These are phyloP conservation scores for Podotricha telesiphe DNA, from an alignment of 2,888 invertebrate genomes.

Conservation along the genomic window DNA sequence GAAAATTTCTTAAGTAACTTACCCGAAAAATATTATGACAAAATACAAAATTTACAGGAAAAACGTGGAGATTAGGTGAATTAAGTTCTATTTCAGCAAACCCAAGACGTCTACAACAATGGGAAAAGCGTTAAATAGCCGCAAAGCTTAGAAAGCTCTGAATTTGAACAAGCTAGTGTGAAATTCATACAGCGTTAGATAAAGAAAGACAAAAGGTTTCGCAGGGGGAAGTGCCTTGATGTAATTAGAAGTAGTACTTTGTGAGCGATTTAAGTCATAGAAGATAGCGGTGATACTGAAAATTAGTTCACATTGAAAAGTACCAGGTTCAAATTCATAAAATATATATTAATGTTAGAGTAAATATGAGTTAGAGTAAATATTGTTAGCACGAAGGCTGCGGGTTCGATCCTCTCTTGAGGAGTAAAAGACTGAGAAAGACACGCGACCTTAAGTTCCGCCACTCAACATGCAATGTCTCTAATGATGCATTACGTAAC, in stretches of 20 bases:
- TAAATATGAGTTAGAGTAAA: too few species aligned
- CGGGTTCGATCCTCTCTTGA: too few species aligned
- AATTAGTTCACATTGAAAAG: too few species aligned
- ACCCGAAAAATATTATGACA: not conserved
- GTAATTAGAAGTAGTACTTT: conserved; percentile 45
- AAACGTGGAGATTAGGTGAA: conserved; percentile 12
- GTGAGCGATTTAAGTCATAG: conserved; percentile 6
- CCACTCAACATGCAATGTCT: too few species aligned
- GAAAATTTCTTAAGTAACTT: not conserved
- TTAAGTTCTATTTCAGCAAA: conserved; percentile 10
- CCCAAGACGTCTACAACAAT: not conserved
- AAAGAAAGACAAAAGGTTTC: conserved; percentile 40
- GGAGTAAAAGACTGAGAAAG: too few species aligned
- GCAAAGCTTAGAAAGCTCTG: conserved; percentile 3
- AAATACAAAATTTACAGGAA: not conserved
- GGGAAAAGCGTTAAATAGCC: conserved; percentile 1
- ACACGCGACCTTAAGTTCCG: too few species aligned
- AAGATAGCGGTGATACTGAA: conserved; percentile 13
- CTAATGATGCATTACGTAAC: too few species aligned
- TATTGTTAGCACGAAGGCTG: too few species aligned
- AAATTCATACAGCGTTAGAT: conserved; percentile 37
- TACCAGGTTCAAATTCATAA: too few species aligned
- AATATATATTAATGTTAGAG: too few species aligned
- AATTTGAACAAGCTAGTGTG: conserved; percentile 29
- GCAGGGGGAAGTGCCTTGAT: conserved; percentile 37